Conservation (phyloP, 2,888 invertebrate genomes). For the Hemaris fuciformis region DNA sequence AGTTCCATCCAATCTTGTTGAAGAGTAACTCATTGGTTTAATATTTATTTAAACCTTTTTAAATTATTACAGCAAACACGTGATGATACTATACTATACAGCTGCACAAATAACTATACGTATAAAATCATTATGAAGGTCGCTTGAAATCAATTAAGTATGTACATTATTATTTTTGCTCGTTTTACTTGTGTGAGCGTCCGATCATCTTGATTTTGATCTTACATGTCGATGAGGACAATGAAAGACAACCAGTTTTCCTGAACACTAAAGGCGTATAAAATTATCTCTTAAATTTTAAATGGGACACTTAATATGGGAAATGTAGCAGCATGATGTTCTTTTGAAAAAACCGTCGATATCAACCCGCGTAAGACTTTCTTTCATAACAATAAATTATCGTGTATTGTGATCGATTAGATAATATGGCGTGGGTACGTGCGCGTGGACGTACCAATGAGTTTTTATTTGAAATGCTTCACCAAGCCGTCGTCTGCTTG, state of each 20-base stretch:
- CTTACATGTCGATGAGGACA: background rate
- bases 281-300: background rate
- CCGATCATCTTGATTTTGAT: background rate
- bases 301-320: background rate
- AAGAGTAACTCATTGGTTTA: too few species aligned
- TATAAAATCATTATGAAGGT: background rate
- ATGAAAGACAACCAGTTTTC: background rate
- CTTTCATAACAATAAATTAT: constrained; percentile 6
- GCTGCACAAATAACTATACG: too few species aligned
- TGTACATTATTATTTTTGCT: too few species aligned
- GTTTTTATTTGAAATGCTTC: constrained; percentile 36
- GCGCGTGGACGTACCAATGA: constrained; percentile 22
- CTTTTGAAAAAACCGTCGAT: background rate
- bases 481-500: constrained; percentile 21
- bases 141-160: background rate
- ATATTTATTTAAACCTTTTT: too few species aligned
- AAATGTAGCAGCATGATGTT: background rate
- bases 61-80: too few species aligned
- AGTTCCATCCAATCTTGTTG: too few species aligned
- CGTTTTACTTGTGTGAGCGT: background rate
- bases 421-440: constrained; percentile 17
- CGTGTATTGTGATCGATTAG: constrained; percentile 10
- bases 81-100: too few species aligned
- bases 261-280: background rate
- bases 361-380: background rate